Evolutionary conservation across 1,140 invertebrate genomes (phyloP), one percentile per base, ranked within the genome.

Genomic region (Oncopodura yosiiana): DNA sequence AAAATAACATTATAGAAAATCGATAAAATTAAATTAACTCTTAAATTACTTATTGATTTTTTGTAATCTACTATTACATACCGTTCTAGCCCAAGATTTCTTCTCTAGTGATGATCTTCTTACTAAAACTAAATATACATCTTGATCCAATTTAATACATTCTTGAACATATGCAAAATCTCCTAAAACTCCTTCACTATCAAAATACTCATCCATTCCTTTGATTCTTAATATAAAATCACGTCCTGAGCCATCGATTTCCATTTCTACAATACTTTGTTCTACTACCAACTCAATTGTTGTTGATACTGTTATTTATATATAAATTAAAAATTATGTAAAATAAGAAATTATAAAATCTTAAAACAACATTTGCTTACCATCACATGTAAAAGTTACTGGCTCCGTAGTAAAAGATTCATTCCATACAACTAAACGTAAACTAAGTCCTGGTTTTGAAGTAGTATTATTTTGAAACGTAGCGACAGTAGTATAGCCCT

Each of bases 101-200:
- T 50, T 70, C 56, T 77, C 73, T 45, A 84, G 73, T 49, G 82
- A 79, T 6, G 83, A 78, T 58, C 81, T 76, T 39, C 87, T 74
- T 39, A 77, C 62, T 36, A 81, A 65, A 24, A 81, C 83, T 54
- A 97, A 74, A 49, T 81, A 74, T 1, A 96, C 85, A 73, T 95
- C 91, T 68, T 84, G 80, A 69, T 95, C 92, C 64, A 94, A 71
- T 69, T 95, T 93, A 36, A 95, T 84, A 71, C 92, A 95, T 61
- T 88, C 82, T 67, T 94, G 87, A 52, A 94, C 83, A 71, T 94
- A 94, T 68, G 92, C 87, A 72, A 94, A 92, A 68, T 94, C 86
- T 44, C 81, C 83, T 21, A 96, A 74, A 26, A 71, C 75, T 53
- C 64, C 62, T 21, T 67, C 65, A 42, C 65, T 56, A 12, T 66